Evolutionary conservation across 1,140 invertebrate genomes (phyloP).

Genomic region (Manduca sexta): DNA sequence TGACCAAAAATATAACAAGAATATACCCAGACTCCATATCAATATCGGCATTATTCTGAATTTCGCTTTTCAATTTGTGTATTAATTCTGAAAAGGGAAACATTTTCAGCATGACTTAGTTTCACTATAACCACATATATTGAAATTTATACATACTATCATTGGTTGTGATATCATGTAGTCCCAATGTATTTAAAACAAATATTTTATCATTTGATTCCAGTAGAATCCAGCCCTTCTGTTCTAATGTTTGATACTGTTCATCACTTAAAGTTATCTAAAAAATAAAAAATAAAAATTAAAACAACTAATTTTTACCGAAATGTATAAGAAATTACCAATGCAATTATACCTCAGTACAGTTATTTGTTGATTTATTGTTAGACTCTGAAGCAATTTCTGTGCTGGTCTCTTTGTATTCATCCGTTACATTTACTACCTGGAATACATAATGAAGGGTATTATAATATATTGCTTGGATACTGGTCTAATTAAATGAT

Average conservation of each 20-base stretch:
- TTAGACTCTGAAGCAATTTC: conserved; percentile 5
- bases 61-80: conserved; percentile 35
- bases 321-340: background rate
- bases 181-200: conserved; percentile 48
- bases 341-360: conserved; percentile 33
- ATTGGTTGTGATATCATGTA: conserved; percentile 57
- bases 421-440: background rate
- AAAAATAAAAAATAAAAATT: conserved; percentile 9
- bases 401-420: background rate
- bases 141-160: conserved; percentile 30
- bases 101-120: too few relatives aligned
- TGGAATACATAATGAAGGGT: background rate
- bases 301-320: background rate
- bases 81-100: conserved; percentile 40
- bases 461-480: too few relatives aligned
- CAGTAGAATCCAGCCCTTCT: conserved; percentile 59
- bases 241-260: conserved; percentile 48
- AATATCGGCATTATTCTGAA: conserved; percentile 12
- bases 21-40: background rate
- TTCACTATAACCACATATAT: too few relatives aligned
- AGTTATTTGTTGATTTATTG: conserved; percentile 17
- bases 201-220: conserved; percentile 55
- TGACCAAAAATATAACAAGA: background rate
- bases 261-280: conserved; percentile 60
- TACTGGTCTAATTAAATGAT: too few relatives aligned